Base-by-base conservation (phyloP, 2,113 vertebrate genomes). In the Oryzias woworae region DNA sequence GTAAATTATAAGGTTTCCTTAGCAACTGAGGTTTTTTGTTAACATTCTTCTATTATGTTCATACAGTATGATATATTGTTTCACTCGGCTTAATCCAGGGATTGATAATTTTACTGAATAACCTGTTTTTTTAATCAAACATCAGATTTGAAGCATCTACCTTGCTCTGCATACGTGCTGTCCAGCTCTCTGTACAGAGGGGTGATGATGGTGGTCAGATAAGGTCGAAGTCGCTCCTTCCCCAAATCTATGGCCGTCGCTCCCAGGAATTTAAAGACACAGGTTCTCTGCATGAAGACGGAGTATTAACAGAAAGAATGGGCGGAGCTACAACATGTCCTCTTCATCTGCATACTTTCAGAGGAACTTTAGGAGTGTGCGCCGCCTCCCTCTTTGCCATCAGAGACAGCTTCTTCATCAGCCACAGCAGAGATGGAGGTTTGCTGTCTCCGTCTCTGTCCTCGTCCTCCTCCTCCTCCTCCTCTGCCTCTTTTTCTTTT, bases 261-360 rank as follows among this genome's bases (percentile, higher is more conserved):
- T n/a, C 96, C 97, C 4, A 99, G 87, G 82, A 98, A 99, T 59
- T 98, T 99, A 69, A 98, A 98, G 75, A 99, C 92, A 60, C 96
- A 98, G 0, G 90, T 95, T 91, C 97, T 94, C 97, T 99, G 89
- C 46, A 87, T 86, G 16, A 71, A n/a, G 74, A 51, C 41, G 8
- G 0, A 20, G 3, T 23, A 7, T 0, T 2, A 42, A 3, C 20
- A 2, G 20, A 36, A 36, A 24, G 53, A 14, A 2, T 1, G 0
- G 17, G 5, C 10, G 4, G 7, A 41, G 20, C 12, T 17, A 1
- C 7, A 36, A 36, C 10, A 2, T 2, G 36, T 36, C 36, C 3
- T 2, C 28, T 20, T 20, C 41, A 2, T 1, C 0, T 1, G 42
- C 28, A 4, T 71, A 98, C 97, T 94, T 98, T 98, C 43, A 97